Base-by-base conservation (phyloP, 2,113 vertebrate species). In the Ondatra zibethicus region DNA sequence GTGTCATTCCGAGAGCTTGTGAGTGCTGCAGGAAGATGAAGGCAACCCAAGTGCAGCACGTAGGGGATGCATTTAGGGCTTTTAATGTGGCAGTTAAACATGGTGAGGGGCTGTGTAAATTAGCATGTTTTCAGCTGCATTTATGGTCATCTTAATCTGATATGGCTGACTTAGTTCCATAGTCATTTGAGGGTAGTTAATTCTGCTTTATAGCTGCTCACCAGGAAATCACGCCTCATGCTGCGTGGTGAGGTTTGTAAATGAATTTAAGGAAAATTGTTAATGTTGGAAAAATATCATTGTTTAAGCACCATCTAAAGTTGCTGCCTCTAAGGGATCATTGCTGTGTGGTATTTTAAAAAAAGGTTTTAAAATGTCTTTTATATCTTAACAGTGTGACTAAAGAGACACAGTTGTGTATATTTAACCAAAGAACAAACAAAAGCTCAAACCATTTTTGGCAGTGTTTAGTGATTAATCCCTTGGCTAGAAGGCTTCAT, bases 141-240 rank as follows among this genome's bases (percentile, higher is more conserved):
- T 97, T 98, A 94, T 87, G 94, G 93, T 98, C 97, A 97, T 98
- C 90, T 95, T 92, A 97, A 89, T 98, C 96, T 33, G 33, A 92
- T 94, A 96, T 76, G 90, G 97, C 92, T 98, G 97, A 97, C 91
- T 98, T 97, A 97, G 87, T 98, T 98, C 98, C 95, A 96, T 77
- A 97, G 92, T 96, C 94, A 97, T 0, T 97, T 98, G 89, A 89
- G 36, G 82, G 82, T 93, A 97, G 87, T 94, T 97, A 95, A 75
- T 98, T 97, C 87, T 97, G 52, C 94, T 96, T 78, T 97, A 72
- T 96, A 97, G 89, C 97, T 97, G 80, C 72, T 98, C 98, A 96
- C 72, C 82, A 92, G 93, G 55, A 98, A 98, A 97, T 97, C 58
- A 70, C 96, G 50, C 29, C 93, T 97, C 85, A 61, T 97, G 45